Base-by-base conservation (phyloP, 1,140 invertebrate genomes). In the Drosophila pseudoobscura region DNA sequence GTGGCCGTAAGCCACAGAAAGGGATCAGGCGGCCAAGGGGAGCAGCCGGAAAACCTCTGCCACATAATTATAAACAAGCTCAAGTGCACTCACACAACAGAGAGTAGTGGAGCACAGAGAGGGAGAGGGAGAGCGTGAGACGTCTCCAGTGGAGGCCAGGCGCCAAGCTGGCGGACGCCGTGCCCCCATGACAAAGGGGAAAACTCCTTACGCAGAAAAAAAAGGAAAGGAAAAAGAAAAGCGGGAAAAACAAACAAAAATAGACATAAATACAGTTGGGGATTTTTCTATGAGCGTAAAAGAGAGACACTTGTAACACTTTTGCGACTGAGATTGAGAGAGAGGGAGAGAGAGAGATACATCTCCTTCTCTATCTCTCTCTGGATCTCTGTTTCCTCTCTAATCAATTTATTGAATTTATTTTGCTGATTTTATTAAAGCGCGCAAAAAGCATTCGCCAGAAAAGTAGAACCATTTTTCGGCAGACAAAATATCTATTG, bases 401-500 rank as follows among this genome's bases (percentile, higher is more conserved):
- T 87, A 80, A 87, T 85, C 82, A 87, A 85, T 87, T 85, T 85
- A 85, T 87, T 75, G 78, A 87, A 87, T 85, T 87, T 77, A 78
- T 85, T 66, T 69, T 78, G 78, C 69, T 82, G 80, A 85, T 85
- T 85, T 80, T 66, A 85, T 85, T 85, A 85, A 85, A 85, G 80
- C 68, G 57, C 68, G 51, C 71, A 71, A 82, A 77, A 75, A 74
- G 62, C 78, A 58, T 58, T 41, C 24, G 45, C 24, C 45, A 60
- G 51, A 31, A 78, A 59, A 52, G 5, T 20, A n/a, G 22, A 49
- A 26, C 45, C 43, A 69, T 69, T 69, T 68, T 68, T 41, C 24
- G 17, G 1, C 24, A 22, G n/a, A 17, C 15, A 47, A 20, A 58
- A 31, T 26, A 63, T 65, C 15, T 65, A 63, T 71, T 70, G 53